Evolutionary conservation across 2,888 invertebrate species (phyloP).

Genomic region (Entomobrya multifasciata): DNA sequence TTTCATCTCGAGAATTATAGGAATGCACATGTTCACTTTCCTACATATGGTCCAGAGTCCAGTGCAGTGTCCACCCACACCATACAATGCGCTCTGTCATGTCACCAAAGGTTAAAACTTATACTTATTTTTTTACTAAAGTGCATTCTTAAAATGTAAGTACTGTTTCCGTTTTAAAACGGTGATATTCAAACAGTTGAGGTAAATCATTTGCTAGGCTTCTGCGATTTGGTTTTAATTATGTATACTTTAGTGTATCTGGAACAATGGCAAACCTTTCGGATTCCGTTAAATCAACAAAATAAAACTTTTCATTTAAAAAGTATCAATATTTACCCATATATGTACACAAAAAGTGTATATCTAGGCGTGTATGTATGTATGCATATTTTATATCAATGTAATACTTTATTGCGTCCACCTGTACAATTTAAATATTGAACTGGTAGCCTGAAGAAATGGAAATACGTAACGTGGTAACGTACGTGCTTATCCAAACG

Average conservation of each 20-base stretch:
- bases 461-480: too few relatives aligned
- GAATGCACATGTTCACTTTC: constrained; percentile 31
- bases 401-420: constrained; percentile 19
- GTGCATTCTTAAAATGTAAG: background rate
- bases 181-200: too few relatives aligned
- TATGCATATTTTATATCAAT: background rate
- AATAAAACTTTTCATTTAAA: too few relatives aligned
- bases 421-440: constrained; percentile 35
- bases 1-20: constrained; percentile 2
- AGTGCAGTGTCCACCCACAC: too few relatives aligned
- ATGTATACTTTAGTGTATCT: too few relatives aligned
- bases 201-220: too few relatives aligned
- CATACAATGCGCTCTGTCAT: background rate
- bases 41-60: background rate
- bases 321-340: too few relatives aligned
- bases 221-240: too few relatives aligned
- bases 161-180: too few relatives aligned
- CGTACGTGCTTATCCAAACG: constrained; percentile 25
- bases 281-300: too few relatives aligned
- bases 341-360: background rate
- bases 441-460: background rate
- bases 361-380: background rate
- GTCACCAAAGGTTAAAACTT: background rate
- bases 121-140: background rate
- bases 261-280: too few relatives aligned